Evolutionary conservation across 1,140 invertebrate species (phyloP), one percentile per base, ranked within the genome.

Genomic region (Lanistes nyassanus): DNA sequence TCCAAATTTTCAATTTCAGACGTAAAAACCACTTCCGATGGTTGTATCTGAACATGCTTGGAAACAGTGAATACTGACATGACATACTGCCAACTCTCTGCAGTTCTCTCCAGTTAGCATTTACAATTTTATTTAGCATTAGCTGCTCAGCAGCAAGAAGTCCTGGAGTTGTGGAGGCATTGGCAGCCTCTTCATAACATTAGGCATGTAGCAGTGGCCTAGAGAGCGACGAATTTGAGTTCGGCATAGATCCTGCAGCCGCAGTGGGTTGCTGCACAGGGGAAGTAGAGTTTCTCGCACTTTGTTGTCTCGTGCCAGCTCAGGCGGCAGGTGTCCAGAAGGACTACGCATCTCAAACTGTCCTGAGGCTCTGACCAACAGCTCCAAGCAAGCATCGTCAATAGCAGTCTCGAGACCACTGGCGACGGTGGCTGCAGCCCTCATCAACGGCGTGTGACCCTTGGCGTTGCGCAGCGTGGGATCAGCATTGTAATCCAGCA

Each of bases 401-500:
- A 73, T 60, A 21, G 79, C 78, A 2, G 78, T 83, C 55, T 87
- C 83, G 31, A 88, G 64, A 34, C 87, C 87, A n/a, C 76, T 81
- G 0, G 80, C 82, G 31, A 82, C 78, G 16, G 87, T 79, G 58
- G 74, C 66, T 13, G 83, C 84, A 51, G 81, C 75, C 11, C 83
- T 47, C 37, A 81, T 76, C 37, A 88, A 53, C 3, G 87, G 81
- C 4, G 85, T 86, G 5, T 82, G 55, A 11, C 82, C 83, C n/a
- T 74, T 79, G 1, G 77, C 68, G 75, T 86, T 86, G 16, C 70
- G 67, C 9, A 78, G 64, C 74, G 91, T 90, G 23, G 93, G 85
- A 87, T 89, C 90, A 36, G 92, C 91, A 68, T 92, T 91, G 58
- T 90, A 87, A 78, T 95, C 92, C 65, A 98, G 91, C 72, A 98